phyloP scores from a whole-genome alignment of 2,797 vertebrate genomes.

The Dipus sagitta region DNA sequence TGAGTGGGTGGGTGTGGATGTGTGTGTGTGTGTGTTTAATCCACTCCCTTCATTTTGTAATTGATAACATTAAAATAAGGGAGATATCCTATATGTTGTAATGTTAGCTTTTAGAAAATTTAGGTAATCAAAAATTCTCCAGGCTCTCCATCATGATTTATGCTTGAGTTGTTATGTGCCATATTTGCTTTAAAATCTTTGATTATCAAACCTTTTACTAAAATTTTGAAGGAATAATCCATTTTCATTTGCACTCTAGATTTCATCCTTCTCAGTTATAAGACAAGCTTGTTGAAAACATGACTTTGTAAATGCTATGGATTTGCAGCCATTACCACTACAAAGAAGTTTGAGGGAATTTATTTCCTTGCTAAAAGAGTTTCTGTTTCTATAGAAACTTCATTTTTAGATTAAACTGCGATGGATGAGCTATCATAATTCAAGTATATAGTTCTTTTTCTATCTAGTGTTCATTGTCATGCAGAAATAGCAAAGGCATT shows the following conservation, averaged over 20 bases:
- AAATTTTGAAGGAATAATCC: conserved; percentile 62
- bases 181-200: conserved; percentile 83
- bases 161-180: conserved; percentile 81
- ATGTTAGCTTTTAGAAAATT: conserved; percentile 71
- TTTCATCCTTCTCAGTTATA: conserved; percentile 54
- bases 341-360: conserved; percentile 60
- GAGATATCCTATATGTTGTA: conserved; percentile 70
- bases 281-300: conserved; percentile 67
- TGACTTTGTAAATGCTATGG: conserved; percentile 64
- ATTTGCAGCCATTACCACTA: conserved; percentile 67
- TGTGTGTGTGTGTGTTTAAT: neutral
- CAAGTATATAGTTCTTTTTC: conserved; percentile 41
- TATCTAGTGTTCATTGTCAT: conserved; percentile 64
- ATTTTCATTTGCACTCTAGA: conserved; percentile 67
- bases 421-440: conserved; percentile 76
- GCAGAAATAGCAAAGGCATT: conserved; percentile 83
- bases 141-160: conserved; percentile 76
- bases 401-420: conserved; percentile 71
- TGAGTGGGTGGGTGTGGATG: no score
- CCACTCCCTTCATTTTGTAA: conserved; percentile 46
- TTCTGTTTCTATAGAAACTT: conserved; percentile 77
- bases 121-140: conserved; percentile 69
- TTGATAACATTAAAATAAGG: conserved; percentile 69
- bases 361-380: conserved; percentile 56
- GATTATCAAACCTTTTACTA: conserved; percentile 72